Evolutionary conservation across 2,113 vertebrate species (phyloP).

Genomic region (Acinonyx jubatus): DNA sequence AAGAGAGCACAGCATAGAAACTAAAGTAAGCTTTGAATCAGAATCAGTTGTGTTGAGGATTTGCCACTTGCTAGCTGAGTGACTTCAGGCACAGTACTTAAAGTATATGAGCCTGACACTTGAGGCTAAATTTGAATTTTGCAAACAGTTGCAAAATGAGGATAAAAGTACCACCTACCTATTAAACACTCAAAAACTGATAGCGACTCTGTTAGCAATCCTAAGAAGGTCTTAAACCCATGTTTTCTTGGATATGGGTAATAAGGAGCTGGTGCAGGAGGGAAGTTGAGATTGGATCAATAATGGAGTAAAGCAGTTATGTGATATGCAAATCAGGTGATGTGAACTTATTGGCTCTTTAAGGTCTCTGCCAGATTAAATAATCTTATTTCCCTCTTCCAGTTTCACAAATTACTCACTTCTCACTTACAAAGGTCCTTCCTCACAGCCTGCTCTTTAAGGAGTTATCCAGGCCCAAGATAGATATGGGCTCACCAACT

Average conservation of each 20-base stretch:
- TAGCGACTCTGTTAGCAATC: neutral
- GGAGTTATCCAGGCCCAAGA: neutral
- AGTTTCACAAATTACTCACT: neutral
- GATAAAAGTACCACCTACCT: neutral
- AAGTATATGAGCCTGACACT: neutral
- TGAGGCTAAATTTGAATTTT: conserved; percentile 8
- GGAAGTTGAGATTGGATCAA: neutral
- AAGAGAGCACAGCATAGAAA: neutral
- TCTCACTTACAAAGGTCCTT: conserved; percentile 29
- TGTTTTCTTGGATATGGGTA: neutral
- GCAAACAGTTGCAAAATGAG: neutral
- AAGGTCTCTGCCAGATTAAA: conserved; percentile 18
- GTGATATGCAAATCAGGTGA: neutral
- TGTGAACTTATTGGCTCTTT: neutral
- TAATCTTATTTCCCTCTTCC: neutral
- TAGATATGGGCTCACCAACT: neutral
- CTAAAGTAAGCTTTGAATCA: neutral
- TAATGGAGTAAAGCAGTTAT: neutral
- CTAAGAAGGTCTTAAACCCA: conserved; percentile 15
- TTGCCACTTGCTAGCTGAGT: neutral
- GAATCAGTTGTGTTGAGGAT: neutral
- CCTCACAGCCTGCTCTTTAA: neutral
- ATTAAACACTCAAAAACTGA: neutral
- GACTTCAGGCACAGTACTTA: neutral
- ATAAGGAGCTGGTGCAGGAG: neutral